Evolutionary conservation across 2,797 vertebrate genomes (phyloP).

Genomic region (Rhinichthys osculus): DNA sequence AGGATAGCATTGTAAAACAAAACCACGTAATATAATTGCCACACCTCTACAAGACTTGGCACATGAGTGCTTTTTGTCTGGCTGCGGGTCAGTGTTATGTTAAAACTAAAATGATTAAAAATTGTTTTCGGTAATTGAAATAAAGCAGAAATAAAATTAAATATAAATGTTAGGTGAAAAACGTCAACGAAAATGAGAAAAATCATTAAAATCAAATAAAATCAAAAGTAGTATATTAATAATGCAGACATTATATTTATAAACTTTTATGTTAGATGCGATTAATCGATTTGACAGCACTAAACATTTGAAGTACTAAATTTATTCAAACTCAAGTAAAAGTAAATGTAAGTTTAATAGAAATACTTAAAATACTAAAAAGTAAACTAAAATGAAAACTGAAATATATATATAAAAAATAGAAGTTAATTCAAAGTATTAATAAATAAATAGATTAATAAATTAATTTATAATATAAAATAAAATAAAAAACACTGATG

Average conservation of each 20-base stretch:
- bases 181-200: background rate
- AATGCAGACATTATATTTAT: background rate
- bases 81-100: background rate
- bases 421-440: background rate
- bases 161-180: background rate
- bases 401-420: background rate
- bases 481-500: accelerated
- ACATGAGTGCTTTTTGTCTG: background rate
- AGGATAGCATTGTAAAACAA: background rate
- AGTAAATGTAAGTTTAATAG: background rate
- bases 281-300: background rate
- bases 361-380: background rate
- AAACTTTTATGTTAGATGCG: background rate
- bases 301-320: background rate
- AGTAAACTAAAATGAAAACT: background rate
- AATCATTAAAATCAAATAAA: background rate
- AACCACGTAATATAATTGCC: background rate
- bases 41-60: background rate
- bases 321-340: background rate
- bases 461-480: too few species aligned
- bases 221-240: background rate
- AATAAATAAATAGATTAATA: background rate
- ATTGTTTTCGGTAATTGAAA: background rate
- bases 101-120: background rate
- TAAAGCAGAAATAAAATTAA: background rate